phyloP scores from a whole-genome alignment of 2,888 invertebrate genomes.

The Cylloceria caligata region DNA sequence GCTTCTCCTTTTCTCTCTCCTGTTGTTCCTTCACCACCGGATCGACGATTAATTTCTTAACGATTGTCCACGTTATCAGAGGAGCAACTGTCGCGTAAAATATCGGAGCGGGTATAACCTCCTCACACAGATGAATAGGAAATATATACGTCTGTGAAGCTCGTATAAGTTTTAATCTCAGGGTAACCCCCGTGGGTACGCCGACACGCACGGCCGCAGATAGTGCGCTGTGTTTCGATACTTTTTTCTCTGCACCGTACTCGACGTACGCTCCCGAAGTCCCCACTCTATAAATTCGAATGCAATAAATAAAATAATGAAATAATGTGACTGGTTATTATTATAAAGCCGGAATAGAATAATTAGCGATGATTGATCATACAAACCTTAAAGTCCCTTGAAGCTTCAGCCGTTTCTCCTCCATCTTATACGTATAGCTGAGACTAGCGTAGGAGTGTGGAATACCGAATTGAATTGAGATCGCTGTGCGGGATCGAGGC shows the following conservation, averaged over 20 bases:
- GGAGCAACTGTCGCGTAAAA: constrained; percentile 98
- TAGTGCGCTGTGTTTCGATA: constrained; percentile 95
- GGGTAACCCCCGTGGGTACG: constrained; percentile 93
- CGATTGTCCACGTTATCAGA: constrained; percentile 91
- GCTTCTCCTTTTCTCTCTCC: constrained; percentile 92
- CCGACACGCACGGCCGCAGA: constrained; percentile 95
- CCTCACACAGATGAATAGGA: constrained; percentile 96
- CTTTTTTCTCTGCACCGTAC: constrained; percentile 96
- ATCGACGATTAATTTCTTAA: constrained; percentile 94
- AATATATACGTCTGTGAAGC: constrained; percentile 95
- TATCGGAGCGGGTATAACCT: constrained; percentile 94
- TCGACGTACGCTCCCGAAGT: constrained; percentile 95
- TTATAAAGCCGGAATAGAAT: too few species aligned
- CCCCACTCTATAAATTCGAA: constrained; percentile 88
- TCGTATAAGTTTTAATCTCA: constrained; percentile 94
- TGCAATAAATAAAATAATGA: constrained; percentile 20
- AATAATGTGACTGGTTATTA: neutral
- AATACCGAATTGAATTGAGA: constrained; percentile 92
- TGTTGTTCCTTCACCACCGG: constrained; percentile 92
- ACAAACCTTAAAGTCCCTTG: constrained; percentile 92
- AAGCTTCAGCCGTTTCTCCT: constrained; percentile 92
- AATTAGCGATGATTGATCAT: neutral
- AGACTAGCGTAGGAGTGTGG: constrained; percentile 92
- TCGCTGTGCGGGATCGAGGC: constrained; percentile 77
- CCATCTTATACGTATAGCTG: constrained; percentile 92